phyloP scores from a whole-genome alignment of 2,888 invertebrate genomes.

The Folsomia manolachei region DNA sequence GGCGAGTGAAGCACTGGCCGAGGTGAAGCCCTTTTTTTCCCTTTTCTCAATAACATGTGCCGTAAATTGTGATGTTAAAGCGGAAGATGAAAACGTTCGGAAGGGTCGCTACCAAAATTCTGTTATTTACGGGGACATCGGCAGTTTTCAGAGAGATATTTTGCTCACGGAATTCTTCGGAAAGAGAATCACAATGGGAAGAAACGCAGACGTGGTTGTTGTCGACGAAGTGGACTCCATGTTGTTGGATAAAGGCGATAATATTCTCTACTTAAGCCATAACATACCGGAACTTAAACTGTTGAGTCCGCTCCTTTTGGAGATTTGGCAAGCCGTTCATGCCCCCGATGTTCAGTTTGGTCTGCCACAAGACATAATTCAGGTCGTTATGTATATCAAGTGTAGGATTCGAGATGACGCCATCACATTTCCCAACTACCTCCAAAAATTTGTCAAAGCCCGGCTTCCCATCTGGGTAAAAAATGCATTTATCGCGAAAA shows the following conservation, averaged over 20 bases:
- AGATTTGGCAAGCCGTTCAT: conserved; percentile 51
- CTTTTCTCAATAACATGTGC: conserved; percentile 51
- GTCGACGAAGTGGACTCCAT: conserved; percentile 56
- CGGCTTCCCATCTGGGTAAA: conserved; percentile 51
- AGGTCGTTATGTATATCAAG: neutral
- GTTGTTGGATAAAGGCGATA: conserved; percentile 55
- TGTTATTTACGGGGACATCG: conserved; percentile 53
- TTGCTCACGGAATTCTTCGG: conserved; percentile 53
- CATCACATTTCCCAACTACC: conserved; percentile 43
- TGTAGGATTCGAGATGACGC: neutral
- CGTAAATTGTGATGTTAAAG: conserved; percentile 45
- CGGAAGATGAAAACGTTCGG: neutral
- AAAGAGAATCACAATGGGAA: conserved; percentile 51
- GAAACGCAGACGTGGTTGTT: conserved; percentile 51
- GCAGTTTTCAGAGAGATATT: conserved; percentile 53
- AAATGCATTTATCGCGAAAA: conserved; percentile 52
- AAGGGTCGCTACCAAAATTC: neutral
- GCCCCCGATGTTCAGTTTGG: neutral
- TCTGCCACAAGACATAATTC: neutral
- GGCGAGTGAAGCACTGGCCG: conserved; percentile 51
- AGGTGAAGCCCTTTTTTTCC: conserved; percentile 46
- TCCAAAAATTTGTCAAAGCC: conserved; percentile 49
- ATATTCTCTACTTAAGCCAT: conserved; percentile 54
- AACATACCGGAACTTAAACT: conserved; percentile 53
- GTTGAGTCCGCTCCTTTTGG: conserved; percentile 53